These are phyloP conservation scores for Dasyprocta punctata DNA, from an alignment of 2,113 vertebrate species.

Conservation along the genomic window DNA sequence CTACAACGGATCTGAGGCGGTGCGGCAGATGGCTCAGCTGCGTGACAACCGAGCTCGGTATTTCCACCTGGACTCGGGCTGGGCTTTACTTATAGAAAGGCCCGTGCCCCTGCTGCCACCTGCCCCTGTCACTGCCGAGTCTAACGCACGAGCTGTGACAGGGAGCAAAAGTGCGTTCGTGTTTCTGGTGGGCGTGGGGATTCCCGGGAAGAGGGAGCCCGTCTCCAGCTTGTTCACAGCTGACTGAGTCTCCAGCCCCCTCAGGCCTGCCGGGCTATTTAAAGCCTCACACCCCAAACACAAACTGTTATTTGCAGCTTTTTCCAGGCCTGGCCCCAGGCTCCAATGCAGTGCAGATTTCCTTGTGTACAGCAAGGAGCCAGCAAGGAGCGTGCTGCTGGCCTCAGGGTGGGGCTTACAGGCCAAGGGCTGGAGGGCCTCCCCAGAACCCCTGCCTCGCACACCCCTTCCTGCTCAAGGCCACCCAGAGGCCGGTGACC, in stretches of 20 bases:
- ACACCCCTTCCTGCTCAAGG: background rate
- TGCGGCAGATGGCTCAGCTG: rapidly evolving
- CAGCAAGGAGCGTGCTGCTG: background rate
- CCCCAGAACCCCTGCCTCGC: background rate
- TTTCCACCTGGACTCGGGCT: too few species aligned
- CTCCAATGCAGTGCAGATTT: background rate
- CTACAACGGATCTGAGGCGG: background rate
- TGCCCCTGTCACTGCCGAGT: background rate
- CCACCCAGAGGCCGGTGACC: background rate
- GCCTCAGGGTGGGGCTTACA: background rate
- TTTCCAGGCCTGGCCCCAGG: slow-evolving; percentile 41
- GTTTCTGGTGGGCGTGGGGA: slow-evolving; percentile 46
- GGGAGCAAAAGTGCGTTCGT: background rate
- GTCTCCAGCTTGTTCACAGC: slow-evolving; percentile 41
- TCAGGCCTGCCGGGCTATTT: slow-evolving; percentile 70
- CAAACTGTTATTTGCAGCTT: slow-evolving; percentile 76
- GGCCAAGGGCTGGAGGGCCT: background rate
- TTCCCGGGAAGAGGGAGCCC: slow-evolving; percentile 45
- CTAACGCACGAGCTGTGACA: background rate
- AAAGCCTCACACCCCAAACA: slow-evolving; percentile 70
- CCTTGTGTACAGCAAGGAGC: background rate
- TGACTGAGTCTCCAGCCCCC: slow-evolving; percentile 51
- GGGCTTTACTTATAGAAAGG: background rate
- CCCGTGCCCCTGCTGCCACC: background rate
- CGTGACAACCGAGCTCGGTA: rapidly evolving